A percentile compares a stretch with the other conserved stretches of the same genome.
Conservation (phyloP, 2,888 invertebrate genomes). For the Oeneis ivallda region DNA sequence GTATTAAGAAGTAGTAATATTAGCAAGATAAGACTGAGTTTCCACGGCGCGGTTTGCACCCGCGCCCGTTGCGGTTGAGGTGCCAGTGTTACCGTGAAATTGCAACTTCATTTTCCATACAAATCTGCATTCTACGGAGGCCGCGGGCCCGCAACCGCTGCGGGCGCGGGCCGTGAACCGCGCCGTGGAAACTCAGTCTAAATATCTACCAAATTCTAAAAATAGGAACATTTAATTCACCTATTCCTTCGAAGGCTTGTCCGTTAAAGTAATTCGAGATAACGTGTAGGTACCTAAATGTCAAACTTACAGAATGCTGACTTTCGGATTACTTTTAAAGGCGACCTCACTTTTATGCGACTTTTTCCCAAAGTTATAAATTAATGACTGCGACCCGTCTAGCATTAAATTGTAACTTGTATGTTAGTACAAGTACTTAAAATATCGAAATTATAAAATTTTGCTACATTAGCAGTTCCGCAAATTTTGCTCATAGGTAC, state of each 20-base stretch:
- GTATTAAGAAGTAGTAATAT: too few relatives aligned
- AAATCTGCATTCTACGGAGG: too few relatives aligned
- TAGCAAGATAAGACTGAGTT: too few relatives aligned
- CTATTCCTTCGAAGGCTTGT: background rate
- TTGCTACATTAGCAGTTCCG: background rate
- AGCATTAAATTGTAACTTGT: background rate
- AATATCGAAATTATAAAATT: background rate
- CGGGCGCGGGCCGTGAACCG: too few relatives aligned
- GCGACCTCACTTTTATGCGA: background rate
- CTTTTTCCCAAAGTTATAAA: background rate
- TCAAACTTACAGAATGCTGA: background rate
- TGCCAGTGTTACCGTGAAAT: too few relatives aligned
- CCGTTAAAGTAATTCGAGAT: background rate
- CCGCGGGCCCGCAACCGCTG: too few relatives aligned
- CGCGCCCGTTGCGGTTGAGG: too few relatives aligned
- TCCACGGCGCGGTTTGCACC: too few relatives aligned
- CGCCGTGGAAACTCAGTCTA: too few relatives aligned
- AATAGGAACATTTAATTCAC: background rate
- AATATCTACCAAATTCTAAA: too few relatives aligned
- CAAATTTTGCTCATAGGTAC: too few relatives aligned
- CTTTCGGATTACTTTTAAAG: background rate
- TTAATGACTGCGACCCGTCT: background rate
- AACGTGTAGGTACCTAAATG: background rate
- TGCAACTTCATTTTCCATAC: too few relatives aligned
- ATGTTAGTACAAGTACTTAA: background rate